Evolutionary conservation across 2,888 invertebrate genomes (phyloP).

Genomic region (Theristus sp.): DNA sequence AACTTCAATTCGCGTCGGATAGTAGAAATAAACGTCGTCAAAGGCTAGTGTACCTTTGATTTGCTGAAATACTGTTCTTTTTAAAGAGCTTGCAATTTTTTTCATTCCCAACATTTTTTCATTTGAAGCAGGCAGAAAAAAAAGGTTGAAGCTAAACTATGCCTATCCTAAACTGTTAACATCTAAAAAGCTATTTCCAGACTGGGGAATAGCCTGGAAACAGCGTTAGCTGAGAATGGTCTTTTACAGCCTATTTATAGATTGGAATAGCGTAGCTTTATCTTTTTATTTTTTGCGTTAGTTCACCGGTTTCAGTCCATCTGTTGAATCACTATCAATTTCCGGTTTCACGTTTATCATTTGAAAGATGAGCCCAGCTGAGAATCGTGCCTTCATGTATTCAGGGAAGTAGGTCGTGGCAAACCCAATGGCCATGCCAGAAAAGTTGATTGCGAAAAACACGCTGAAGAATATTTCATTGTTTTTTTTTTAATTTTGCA

Average conservation of each 20-base stretch:
- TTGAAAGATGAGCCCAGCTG: constrained; percentile 32
- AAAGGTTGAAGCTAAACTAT: too few species aligned
- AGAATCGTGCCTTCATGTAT: constrained; percentile 31
- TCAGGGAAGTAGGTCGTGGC: constrained; percentile 30
- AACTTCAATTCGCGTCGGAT: constrained; percentile 21
- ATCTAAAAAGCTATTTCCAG: too few species aligned
- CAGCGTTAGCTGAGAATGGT: too few species aligned
- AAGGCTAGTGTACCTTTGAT: constrained; percentile 18
- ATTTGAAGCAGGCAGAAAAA: too few species aligned
- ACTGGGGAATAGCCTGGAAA: too few species aligned
- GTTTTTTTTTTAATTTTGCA: background rate
- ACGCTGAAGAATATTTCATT: too few species aligned
- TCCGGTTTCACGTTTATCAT: constrained; percentile 25
- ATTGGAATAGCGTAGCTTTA: too few species aligned
- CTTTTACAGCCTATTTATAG: too few species aligned
- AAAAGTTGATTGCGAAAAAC: constrained; percentile 37
- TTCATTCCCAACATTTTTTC: too few species aligned
- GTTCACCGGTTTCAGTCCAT: constrained; percentile 13
- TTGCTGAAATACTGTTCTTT: too few species aligned
- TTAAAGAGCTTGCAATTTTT: too few species aligned
- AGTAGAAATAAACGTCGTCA: constrained; percentile 20
- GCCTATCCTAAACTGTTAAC: too few species aligned
- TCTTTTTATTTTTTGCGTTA: background rate
- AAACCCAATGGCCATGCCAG: constrained; percentile 34
- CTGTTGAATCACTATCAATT: constrained; percentile 27